Percentiles rank a stretch among this genome's conserved stretches.
phyloP scores from a whole-genome alignment of 2,888 invertebrate genomes.

The Gymnoscelis rufifasciata region DNA sequence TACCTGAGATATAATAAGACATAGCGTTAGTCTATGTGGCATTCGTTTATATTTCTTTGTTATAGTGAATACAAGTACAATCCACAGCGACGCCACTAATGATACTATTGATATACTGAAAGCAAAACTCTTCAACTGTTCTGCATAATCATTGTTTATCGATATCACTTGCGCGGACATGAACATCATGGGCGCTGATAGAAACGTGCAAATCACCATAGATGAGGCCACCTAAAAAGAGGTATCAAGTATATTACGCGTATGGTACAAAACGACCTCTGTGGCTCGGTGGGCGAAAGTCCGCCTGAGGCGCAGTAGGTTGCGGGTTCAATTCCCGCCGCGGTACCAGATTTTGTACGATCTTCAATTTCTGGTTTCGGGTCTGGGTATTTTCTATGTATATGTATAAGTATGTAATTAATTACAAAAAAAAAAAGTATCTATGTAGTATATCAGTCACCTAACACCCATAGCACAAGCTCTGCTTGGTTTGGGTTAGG shows the following conservation, averaged over 20 bases:
- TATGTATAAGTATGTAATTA: too few relatives aligned
- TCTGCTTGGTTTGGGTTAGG: too few relatives aligned
- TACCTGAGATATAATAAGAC: constrained; percentile 90
- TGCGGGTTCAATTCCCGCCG: too few relatives aligned
- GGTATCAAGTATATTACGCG: background rate
- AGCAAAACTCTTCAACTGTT: constrained; percentile 87
- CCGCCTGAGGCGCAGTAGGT: too few relatives aligned
- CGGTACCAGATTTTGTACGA: too few relatives aligned
- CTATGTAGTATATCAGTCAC: too few relatives aligned
- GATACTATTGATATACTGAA: constrained; percentile 91
- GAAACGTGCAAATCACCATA: constrained; percentile 96
- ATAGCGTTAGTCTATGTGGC: constrained; percentile 90
- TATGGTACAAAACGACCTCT: too few relatives aligned
- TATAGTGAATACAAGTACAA: constrained; percentile 84
- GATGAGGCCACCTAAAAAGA: constrained; percentile 88
- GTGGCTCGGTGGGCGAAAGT: too few relatives aligned
- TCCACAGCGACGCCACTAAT: constrained; percentile 87
- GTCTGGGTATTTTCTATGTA: too few relatives aligned
- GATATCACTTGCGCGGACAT: constrained; percentile 96
- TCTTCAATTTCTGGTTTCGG: too few relatives aligned
- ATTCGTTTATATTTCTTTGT: constrained; percentile 87
- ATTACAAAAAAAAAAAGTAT: too few relatives aligned
- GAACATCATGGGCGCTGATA: constrained; percentile 97
- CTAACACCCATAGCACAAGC: too few relatives aligned
- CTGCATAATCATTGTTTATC: constrained; percentile 87